phyloP scores from a whole-genome alignment of 2,888 invertebrate genomes.

The Brachylomia viminalis region DNA sequence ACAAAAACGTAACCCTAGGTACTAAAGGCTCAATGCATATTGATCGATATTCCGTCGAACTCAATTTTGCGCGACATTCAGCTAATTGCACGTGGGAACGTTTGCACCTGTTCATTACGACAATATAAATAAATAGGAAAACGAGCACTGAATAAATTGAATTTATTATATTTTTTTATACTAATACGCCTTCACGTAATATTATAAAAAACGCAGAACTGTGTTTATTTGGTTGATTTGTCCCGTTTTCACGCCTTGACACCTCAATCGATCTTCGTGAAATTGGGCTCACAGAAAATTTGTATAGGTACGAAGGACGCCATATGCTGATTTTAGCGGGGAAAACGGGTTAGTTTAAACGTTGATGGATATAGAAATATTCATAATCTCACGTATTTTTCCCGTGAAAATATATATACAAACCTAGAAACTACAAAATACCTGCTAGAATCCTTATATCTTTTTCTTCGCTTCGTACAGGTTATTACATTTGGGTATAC shows the following conservation, averaged over 20 bases:
- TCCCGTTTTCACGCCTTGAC: slow-evolving; percentile 44
- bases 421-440: background rate
- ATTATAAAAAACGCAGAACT: slow-evolving; percentile 5
- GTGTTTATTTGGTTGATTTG: slow-evolving; percentile 48
- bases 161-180: too few species aligned
- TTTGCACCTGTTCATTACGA: slow-evolving; percentile 18
- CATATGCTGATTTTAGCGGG: background rate
- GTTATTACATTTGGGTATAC: background rate
- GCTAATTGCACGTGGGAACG: slow-evolving; percentile 47
- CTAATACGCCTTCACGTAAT: background rate
- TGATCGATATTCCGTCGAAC: slow-evolving; percentile 1
- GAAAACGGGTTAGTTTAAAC: too few species aligned
- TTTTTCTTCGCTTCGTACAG: background rate
- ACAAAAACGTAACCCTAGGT: background rate
- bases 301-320: slow-evolving; percentile 9
- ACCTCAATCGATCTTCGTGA: slow-evolving; percentile 55
- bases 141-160: background rate
- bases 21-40: background rate
- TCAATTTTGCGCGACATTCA: background rate
- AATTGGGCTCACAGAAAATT: slow-evolving; percentile 50
- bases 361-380: background rate
- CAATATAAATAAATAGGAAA: background rate
- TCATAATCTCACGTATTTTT: background rate
- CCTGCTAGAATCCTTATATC: background rate
- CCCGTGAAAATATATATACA: too few species aligned